Percentiles rank a stretch among this genome's conserved stretches.
These are phyloP conservation scores for Tricholauxania praeusta DNA, from an alignment of 2,888 invertebrate species.

Conservation along the genomic window DNA sequence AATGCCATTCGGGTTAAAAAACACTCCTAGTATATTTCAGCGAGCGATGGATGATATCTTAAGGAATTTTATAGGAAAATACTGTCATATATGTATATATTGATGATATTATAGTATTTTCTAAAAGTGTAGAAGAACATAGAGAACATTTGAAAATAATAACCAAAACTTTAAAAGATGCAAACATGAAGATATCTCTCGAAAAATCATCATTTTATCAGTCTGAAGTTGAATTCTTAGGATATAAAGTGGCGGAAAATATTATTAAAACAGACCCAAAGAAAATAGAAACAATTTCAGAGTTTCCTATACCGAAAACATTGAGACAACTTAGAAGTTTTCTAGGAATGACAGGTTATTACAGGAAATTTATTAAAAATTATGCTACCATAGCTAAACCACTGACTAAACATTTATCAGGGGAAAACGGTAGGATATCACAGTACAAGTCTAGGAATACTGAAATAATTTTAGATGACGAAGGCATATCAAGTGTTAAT, in stretches of 20 bases:
- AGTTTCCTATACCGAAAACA: constrained; percentile 44
- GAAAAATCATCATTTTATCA: constrained; percentile 47
- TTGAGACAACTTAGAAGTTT: constrained; percentile 45
- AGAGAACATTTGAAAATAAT: constrained; percentile 38
- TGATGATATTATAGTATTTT: constrained; percentile 48
- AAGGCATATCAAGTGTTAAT: constrained; percentile 35
- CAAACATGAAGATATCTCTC: constrained; percentile 49
- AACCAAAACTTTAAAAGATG: constrained; percentile 36
- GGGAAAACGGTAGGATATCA: constrained; percentile 43
- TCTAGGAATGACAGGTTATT: constrained; percentile 32
- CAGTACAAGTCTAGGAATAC: constrained; percentile 7
- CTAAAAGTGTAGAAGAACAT: constrained; percentile 39
- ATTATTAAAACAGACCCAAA: constrained; percentile 43
- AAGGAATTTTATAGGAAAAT: constrained; percentile 42
- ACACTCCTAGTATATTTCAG: constrained; percentile 42
- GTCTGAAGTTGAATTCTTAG: constrained; percentile 45
- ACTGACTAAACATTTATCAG: constrained; percentile 42
- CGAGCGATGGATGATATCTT: constrained; percentile 42
- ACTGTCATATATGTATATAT: constrained; percentile 45
- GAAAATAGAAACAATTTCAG: constrained; percentile 43
- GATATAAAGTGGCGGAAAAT: constrained; percentile 39
- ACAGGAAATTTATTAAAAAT: constrained; percentile 30
- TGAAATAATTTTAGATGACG: constrained; percentile 32
- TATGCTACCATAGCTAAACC: constrained; percentile 46
- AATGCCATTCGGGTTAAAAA: constrained; percentile 43